These are phyloP conservation scores for Hyalella azteca DNA, from an alignment of 2,888 invertebrate genomes.

Conservation along the genomic window DNA sequence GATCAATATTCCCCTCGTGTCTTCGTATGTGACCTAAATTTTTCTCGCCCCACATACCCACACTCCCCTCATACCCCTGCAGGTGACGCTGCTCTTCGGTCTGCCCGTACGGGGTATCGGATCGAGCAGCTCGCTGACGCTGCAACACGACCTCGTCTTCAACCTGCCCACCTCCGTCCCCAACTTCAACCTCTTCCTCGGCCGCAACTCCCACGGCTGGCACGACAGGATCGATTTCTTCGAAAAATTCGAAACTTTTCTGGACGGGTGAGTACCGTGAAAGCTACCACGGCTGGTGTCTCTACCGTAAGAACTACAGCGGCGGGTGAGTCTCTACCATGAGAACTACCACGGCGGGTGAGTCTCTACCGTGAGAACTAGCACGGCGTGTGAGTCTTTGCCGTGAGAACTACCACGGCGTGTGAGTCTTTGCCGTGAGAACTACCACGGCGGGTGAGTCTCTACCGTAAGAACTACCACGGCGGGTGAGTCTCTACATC, in stretches of 20 bases:
- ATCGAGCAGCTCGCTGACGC: neutral
- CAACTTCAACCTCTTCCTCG: neutral
- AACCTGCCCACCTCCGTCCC: neutral
- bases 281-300: too few species aligned
- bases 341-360: neutral
- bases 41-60: too few species aligned
- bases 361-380: neutral
- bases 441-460: too few species aligned
- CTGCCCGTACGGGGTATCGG: constrained; percentile 14
- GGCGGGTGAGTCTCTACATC: too few species aligned
- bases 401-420: neutral
- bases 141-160: neutral
- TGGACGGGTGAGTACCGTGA: constrained; percentile 2
- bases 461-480: too few species aligned
- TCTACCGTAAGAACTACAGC: neutral
- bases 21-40: too few species aligned
- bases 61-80: too few species aligned
- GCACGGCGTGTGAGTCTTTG: neutral
- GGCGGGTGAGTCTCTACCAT: neutral
- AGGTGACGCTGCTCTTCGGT: constrained; percentile 30
- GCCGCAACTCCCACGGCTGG: neutral
- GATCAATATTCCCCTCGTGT: too few species aligned
- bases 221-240: neutral
- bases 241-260: neutral
- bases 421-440: neutral